Evolutionary conservation across 2,888 invertebrate genomes (phyloP), one percentile per base, ranked within the genome.

Genomic region (Acanthoscelides obtectus): DNA sequence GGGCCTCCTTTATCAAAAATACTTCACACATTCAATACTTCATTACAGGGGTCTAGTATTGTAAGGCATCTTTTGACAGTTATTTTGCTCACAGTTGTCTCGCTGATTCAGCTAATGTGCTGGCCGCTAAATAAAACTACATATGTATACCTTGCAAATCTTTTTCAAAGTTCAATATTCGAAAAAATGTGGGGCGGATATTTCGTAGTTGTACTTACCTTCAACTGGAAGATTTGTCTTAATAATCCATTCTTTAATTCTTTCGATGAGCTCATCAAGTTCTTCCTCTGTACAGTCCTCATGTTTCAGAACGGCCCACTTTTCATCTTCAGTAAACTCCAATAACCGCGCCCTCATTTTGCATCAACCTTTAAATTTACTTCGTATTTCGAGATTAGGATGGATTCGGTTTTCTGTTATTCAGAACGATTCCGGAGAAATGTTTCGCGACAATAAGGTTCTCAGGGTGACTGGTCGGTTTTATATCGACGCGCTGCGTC

Each of bases 291-390:
- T 72, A 21, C 72, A 65, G 64, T 75, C 71, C 65, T 70, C 45
- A 63, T 72, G 69, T 64, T 75, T 69, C 22, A 75, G 68, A 21
- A 76, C 72, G 20, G 64, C 67, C 20, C 65, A 64, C 64, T 71
- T 74, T 71, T 76, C 74, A n/a, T 75, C 76, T 21, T 75, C 75
- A 8, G 78, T 77, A 21, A 76, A 77, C 71, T 71, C 66, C 19
- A 79, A 27, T 27, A 79, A 67, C 69, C 76, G 73, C 20, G 77
- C 20, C 22, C 6, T 21, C 66, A 66, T 66, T 12, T 45, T 45
- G 17, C 45, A 45, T 17, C 17, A 45, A 12, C 17, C 1, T 12
- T 45, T 45, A 17, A 1, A 12, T 45, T 12, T 25, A 8, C 8
- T 25, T n/a, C n/a, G n/a, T n/a, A n/a, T n/a, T n/a, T n/a, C n/a